A percentile compares a stretch with the other conserved stretches of the same genome.
Conservation (phyloP, 2,113 vertebrate genomes). For the Gila orcuttii region DNA sequence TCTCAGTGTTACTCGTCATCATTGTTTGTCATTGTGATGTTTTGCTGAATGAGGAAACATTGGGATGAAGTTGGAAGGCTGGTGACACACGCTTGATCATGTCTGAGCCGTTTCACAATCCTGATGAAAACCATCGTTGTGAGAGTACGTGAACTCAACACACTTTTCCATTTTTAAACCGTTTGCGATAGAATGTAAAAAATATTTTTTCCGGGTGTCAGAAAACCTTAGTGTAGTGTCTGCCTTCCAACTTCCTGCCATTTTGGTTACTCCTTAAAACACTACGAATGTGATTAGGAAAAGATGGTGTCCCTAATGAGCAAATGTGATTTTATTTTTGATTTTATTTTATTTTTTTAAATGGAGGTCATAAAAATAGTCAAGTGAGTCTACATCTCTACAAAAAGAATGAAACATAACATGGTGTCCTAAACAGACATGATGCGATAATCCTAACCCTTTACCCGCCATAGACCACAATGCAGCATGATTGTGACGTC, state of each 20-base stretch:
- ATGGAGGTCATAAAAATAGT: neutral
- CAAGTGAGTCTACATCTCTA: neutral
- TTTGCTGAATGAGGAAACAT: conserved; percentile 62
- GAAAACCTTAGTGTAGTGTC: conserved; percentile 7
- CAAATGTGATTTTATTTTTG: neutral
- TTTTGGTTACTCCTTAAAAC: conserved; percentile 48
- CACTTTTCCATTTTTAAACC: neutral
- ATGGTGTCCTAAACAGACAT: neutral
- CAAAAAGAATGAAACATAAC: neutral
- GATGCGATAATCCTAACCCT: neutral
- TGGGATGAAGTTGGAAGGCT: conserved; percentile 58
- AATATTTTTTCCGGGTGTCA: neutral
- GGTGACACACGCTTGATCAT: conserved; percentile 37
- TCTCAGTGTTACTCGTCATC: conserved; percentile 62
- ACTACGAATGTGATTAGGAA: conserved; percentile 32
- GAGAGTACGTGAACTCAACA: conserved; percentile 38
- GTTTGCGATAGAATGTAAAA: conserved; percentile 22
- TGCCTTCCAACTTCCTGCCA: conserved; percentile 11
- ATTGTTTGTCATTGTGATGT: conserved; percentile 16
- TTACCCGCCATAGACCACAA: too few relatives aligned
- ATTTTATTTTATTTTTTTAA: neutral
- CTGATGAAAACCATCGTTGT: conserved; percentile 38
- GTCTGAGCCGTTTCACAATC: neutral
- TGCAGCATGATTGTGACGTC: too few relatives aligned
- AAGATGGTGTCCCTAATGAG: neutral